phyloP scores from a whole-genome alignment of 1,140 invertebrate species.

The Pteromalus puparum region DNA sequence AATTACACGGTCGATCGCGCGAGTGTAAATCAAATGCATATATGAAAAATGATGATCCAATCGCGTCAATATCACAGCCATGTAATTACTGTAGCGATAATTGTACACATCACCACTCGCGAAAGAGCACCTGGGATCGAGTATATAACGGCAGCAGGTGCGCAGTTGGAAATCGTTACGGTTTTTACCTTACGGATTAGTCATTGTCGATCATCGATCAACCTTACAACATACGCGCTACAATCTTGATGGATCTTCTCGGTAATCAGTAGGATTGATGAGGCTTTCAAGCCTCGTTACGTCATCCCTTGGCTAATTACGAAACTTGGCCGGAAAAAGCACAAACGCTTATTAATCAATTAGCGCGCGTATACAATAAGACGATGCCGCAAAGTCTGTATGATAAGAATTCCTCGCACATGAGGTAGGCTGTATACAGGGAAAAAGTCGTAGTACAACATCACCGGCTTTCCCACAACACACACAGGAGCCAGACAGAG shows the following conservation, averaged over 20 bases:
- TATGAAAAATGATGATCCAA: too few relatives aligned
- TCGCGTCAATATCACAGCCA: too few relatives aligned
- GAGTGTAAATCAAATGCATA: too few relatives aligned
- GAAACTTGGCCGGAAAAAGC: constrained; percentile 7
- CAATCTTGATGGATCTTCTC: constrained; percentile 55
- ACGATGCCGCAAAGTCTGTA: too few relatives aligned
- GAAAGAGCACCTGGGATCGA: constrained; percentile 20
- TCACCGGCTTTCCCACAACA: not conserved
- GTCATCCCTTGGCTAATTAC: not conserved
- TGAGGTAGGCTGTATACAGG: too few relatives aligned
- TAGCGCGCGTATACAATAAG: too few relatives aligned
- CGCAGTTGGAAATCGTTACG: constrained; percentile 6
- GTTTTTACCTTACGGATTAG: constrained; percentile 65
- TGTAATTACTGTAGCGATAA: too few relatives aligned
- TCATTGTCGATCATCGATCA: constrained; percentile 68
- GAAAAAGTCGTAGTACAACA: too few relatives aligned
- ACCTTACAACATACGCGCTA: constrained; percentile 50
- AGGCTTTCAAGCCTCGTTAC: constrained; percentile 3
- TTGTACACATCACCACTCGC: not conserved
- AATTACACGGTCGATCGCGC: too few relatives aligned
- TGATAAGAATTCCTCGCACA: too few relatives aligned
- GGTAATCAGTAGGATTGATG: constrained; percentile 37
- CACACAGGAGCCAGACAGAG: constrained; percentile 24
- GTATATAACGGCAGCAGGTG: constrained; percentile 68
- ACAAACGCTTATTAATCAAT: not conserved